A percentile compares a stretch with the other conserved stretches of the same genome.
phyloP scores from a whole-genome alignment of 2,113 vertebrate genomes.

The Poecilia latipinna region DNA sequence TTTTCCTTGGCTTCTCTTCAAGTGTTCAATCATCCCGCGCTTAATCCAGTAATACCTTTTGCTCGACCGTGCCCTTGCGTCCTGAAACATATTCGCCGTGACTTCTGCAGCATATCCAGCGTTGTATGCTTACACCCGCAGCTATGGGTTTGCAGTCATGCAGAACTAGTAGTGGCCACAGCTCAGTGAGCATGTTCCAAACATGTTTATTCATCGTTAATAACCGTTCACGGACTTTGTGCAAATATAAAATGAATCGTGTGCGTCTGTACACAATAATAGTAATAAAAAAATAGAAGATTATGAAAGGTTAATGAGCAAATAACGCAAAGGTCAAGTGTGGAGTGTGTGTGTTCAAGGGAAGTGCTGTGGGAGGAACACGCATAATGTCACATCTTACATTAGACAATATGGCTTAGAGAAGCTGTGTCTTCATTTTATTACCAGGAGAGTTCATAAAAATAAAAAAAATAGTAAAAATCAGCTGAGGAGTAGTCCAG shows the following conservation, averaged over 20 bases:
- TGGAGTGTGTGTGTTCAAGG: background rate
- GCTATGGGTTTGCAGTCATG: slow-evolving; percentile 54
- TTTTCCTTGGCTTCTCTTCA: background rate
- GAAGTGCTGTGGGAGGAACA: background rate
- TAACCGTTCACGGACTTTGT: slow-evolving; percentile 27
- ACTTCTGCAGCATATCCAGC: slow-evolving; percentile 20
- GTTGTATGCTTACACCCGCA: slow-evolving; percentile 31
- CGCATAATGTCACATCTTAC: background rate
- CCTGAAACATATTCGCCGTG: slow-evolving; percentile 43
- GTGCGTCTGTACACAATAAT: slow-evolving; percentile 30
- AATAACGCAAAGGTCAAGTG: slow-evolving; percentile 42
- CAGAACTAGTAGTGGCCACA: slow-evolving; percentile 61
- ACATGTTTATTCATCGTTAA: slow-evolving; percentile 68
- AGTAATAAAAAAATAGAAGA: background rate
- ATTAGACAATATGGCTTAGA: background rate
- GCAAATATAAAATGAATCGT: background rate
- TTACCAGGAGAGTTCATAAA: background rate
- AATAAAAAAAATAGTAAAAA: background rate
- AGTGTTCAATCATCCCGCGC: slow-evolving; percentile 1
- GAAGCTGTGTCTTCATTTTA: background rate
- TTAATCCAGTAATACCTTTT: slow-evolving; percentile 4
- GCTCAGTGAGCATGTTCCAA: slow-evolving; percentile 55
- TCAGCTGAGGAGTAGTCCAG: background rate
- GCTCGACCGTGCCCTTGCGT: slow-evolving; percentile 16
- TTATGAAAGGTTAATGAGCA: slow-evolving; percentile 53